A percentile compares a stretch with the other conserved stretches of the same genome.
phyloP scores from a whole-genome alignment of 2,797 vertebrate genomes.

The Oreonectes daqikongensis region DNA sequence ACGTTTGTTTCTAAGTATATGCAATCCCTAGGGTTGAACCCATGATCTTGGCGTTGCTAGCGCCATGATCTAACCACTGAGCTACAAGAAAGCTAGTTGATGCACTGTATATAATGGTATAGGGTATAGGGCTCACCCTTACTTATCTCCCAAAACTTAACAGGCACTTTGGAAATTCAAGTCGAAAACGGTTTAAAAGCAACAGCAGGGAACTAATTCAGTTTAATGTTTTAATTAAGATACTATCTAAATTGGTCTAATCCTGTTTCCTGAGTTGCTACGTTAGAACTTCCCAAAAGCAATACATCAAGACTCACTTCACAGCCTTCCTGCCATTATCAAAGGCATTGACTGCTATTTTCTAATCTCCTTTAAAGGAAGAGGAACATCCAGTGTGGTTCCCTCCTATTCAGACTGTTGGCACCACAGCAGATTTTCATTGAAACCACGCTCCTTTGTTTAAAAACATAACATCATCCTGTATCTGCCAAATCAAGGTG shows the following conservation, averaged over 20 bases:
- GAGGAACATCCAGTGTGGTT: neutral
- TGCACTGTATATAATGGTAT: neutral
- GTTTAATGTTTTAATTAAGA: constrained; percentile 28
- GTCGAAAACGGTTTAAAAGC: constrained; percentile 10
- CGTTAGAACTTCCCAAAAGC: constrained; percentile 23
- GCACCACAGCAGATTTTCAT: constrained; percentile 16
- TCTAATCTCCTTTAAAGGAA: neutral
- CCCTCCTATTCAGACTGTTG: neutral
- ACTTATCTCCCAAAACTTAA: neutral
- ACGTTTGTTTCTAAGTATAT: too few species aligned
- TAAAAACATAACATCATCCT: constrained; percentile 23
- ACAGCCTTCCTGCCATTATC: constrained; percentile 4
- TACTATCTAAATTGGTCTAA: constrained; percentile 42
- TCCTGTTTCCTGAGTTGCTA: constrained; percentile 33
- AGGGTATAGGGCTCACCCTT: neutral
- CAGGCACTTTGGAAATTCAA: neutral
- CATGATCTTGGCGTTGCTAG: too few species aligned
- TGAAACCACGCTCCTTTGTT: neutral
- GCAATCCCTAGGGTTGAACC: too few species aligned
- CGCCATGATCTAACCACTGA: too few species aligned
- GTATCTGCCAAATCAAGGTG: constrained; percentile 26
- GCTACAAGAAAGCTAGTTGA: too few species aligned
- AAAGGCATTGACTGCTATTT: neutral
- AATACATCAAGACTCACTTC: constrained; percentile 22
- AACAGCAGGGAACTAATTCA: neutral